phyloP scores from a whole-genome alignment of 2,113 vertebrate species.

The Struthidea cinerea region DNA sequence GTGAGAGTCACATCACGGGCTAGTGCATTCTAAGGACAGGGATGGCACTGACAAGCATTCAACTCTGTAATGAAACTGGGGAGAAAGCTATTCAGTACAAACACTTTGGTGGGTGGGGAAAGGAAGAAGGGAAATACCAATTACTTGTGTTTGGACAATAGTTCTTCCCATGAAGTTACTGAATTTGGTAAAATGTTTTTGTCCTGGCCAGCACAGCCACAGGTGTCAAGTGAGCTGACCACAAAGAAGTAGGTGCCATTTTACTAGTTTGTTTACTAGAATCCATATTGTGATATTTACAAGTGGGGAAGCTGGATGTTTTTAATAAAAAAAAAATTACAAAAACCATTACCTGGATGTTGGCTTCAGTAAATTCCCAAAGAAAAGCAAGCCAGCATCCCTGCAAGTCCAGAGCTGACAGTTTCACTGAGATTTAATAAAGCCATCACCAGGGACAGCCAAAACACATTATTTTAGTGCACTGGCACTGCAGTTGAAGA shows the following conservation, averaged over 20 bases:
- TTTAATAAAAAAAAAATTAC: background rate
- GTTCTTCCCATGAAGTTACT: background rate
- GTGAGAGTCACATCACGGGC: background rate
- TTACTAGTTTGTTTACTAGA: background rate
- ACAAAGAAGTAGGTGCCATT: background rate
- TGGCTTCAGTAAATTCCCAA: background rate
- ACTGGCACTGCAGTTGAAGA: background rate
- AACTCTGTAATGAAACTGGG: background rate
- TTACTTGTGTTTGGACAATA: background rate
- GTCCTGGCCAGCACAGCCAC: background rate
- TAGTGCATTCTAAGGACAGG: background rate
- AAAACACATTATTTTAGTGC: background rate
- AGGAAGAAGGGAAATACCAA: background rate
- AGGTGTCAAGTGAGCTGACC: background rate
- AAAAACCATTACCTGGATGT: background rate
- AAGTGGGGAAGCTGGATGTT: background rate
- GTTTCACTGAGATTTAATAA: background rate
- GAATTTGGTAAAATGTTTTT: background rate
- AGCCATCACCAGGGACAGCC: background rate
- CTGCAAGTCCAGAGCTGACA: background rate
- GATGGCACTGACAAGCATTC: background rate
- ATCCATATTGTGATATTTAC: background rate
- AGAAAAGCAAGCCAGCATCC: background rate
- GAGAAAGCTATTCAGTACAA: background rate
- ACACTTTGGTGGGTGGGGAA: background rate